phyloP scores from a whole-genome alignment of 2,113 vertebrate genomes.

The Laticauda colubrina region DNA sequence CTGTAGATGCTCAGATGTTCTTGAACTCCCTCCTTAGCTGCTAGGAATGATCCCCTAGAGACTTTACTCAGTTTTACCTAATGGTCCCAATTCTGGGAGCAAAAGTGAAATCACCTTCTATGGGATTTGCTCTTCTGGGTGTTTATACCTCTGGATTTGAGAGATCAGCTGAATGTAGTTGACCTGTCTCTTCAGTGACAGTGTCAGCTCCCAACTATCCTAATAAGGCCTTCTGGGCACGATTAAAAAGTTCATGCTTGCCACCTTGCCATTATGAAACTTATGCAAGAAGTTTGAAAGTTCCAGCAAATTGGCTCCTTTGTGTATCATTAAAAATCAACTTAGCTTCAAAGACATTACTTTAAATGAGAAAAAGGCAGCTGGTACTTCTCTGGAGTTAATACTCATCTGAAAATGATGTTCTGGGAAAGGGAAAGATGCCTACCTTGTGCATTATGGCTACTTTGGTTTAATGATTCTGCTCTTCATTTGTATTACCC shows the following conservation, averaged over 20 bases:
- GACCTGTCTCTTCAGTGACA: conserved; percentile 1
- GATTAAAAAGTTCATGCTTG: conserved; percentile 28
- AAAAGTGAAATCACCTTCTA: background rate
- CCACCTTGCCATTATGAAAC: conserved; percentile 1
- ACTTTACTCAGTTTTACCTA: background rate
- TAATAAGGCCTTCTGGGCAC: conserved; percentile 18
- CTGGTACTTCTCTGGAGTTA: background rate
- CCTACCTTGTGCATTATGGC: background rate
- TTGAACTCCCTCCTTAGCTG: background rate
- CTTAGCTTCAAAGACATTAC: conserved; percentile 3
- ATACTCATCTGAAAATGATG: background rate
- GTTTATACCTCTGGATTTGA: background rate
- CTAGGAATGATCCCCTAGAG: background rate
- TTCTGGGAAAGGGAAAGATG: background rate
- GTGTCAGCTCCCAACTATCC: conserved; percentile 9
- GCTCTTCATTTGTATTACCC: background rate
- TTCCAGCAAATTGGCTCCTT: conserved; percentile 31
- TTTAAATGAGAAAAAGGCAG: conserved; percentile 7
- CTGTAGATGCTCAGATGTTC: background rate
- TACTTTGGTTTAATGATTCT: background rate
- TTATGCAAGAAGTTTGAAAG: conserved; percentile 2
- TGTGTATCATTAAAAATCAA: conserved; percentile 22
- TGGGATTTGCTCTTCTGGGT: background rate
- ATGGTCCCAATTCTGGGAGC: conserved; percentile 14
- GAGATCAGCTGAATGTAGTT: conserved; percentile 1